A percentile compares a stretch with the other conserved stretches of the same genome.
Evolutionary conservation across 2,888 invertebrate species (phyloP).

Genomic region (Oscheius onirici): DNA sequence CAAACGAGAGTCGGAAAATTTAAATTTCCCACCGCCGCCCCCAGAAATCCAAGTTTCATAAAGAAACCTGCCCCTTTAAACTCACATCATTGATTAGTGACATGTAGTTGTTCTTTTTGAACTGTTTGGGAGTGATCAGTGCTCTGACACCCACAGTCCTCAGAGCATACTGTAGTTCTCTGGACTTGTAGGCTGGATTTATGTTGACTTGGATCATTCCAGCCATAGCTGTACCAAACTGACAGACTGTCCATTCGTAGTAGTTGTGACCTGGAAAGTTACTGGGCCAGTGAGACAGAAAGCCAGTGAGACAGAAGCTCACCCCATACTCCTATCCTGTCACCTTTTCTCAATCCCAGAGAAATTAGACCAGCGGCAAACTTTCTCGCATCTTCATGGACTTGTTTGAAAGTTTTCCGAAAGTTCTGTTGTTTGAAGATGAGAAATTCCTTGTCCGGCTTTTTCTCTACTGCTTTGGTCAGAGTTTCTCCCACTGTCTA

Average conservation of each 20-base stretch:
- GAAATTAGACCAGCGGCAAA: slow-evolving; percentile 80
- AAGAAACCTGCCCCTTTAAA: not conserved
- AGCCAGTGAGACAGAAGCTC: too few relatives aligned
- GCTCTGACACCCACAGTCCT: slow-evolving; percentile 78
- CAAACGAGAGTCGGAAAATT: too few relatives aligned
- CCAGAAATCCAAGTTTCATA: too few relatives aligned
- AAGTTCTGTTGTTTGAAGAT: slow-evolving; percentile 60
- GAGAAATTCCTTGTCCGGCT: slow-evolving; percentile 66
- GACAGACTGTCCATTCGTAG: slow-evolving; percentile 81
- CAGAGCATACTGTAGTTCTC: slow-evolving; percentile 81
- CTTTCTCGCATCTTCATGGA: slow-evolving; percentile 75
- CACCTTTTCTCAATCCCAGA: slow-evolving; percentile 80
- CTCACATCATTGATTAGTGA: slow-evolving; percentile 38
- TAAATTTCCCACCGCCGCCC: too few relatives aligned
- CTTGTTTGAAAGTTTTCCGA: slow-evolving; percentile 64
- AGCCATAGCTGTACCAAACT: slow-evolving; percentile 80
- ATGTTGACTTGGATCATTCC: slow-evolving; percentile 82
- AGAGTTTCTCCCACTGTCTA: slow-evolving; percentile 66
- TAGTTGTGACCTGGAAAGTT: slow-evolving; percentile 78
- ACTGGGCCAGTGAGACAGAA: too few relatives aligned
- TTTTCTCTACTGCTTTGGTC: slow-evolving; percentile 56
- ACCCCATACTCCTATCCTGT: slow-evolving; percentile 83
- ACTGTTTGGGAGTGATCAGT: slow-evolving; percentile 78
- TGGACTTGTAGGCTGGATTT: slow-evolving; percentile 80
- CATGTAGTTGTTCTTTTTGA: slow-evolving; percentile 78